Evolutionary conservation across 2,888 invertebrate genomes (phyloP).

Genomic region (Dasysyrphus tricinctus): DNA sequence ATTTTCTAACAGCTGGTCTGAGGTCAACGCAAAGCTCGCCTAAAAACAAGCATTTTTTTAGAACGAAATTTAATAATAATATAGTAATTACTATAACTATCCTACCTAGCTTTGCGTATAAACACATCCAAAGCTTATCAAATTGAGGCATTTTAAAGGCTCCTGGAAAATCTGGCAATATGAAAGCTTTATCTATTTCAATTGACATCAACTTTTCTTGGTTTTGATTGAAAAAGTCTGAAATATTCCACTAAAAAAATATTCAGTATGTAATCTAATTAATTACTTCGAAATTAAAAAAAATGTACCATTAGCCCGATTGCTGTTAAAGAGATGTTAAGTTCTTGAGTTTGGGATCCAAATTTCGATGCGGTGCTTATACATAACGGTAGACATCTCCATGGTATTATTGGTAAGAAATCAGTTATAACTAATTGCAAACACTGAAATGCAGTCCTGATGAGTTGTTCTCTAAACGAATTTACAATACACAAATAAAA

Average conservation of each 20-base stretch:
- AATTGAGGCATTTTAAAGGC: conserved; percentile 93
- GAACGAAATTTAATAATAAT: conserved; percentile 76
- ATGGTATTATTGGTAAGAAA: conserved; percentile 95
- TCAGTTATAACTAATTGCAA: conserved; percentile 97
- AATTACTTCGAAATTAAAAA: not conserved
- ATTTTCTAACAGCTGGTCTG: conserved; percentile 97
- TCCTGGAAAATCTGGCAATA: conserved; percentile 92
- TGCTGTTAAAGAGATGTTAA: conserved; percentile 98
- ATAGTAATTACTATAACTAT: conserved; percentile 76
- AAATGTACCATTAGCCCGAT: conserved; percentile 94
- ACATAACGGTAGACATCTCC: conserved; percentile 94
- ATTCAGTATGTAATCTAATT: conserved; percentile 4
- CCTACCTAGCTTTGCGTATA: conserved; percentile 91
- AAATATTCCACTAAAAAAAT: conserved; percentile 95
- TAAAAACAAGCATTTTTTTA: conserved; percentile 77
- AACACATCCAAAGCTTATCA: conserved; percentile 98
- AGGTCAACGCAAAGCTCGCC: conserved; percentile 97
- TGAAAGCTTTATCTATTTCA: conserved; percentile 89
- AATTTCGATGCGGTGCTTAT: conserved; percentile 97
- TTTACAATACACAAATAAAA: not conserved
- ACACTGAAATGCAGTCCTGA: conserved; percentile 97
- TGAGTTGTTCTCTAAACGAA: conserved; percentile 90
- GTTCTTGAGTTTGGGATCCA: conserved; percentile 97
- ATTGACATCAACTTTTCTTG: conserved; percentile 92
- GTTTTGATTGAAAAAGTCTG: conserved; percentile 98